These are phyloP conservation scores for Phrynocephalus guinanensis DNA, from an alignment of 2,797 vertebrate genomes.

Conservation along the genomic window DNA sequence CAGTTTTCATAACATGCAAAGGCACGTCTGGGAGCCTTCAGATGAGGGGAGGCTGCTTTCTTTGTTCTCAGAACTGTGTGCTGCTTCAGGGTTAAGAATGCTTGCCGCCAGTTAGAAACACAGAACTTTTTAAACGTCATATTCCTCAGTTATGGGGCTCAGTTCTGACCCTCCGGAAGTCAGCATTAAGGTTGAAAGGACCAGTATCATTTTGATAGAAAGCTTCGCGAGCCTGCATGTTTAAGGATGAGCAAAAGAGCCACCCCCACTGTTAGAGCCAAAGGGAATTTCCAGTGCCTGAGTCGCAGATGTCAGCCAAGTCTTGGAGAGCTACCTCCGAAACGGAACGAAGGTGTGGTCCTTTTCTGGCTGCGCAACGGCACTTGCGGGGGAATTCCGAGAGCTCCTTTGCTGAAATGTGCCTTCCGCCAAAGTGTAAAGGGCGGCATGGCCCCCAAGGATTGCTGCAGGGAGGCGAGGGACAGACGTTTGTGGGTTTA, in stretches of 20 bases:
- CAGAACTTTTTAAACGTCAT: neutral
- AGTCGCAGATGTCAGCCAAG: neutral
- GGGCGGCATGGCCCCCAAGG: neutral
- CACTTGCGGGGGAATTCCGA: neutral
- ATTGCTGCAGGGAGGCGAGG: no score
- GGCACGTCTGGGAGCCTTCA: neutral
- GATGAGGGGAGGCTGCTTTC: neutral
- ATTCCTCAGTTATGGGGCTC: neutral
- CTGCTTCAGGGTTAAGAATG: neutral
- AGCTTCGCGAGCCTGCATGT: accelerated
- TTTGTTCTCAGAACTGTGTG: neutral
- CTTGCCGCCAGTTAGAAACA: neutral
- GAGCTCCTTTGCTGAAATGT: neutral
- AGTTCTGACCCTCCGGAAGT: no score
- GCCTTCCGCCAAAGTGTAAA: neutral
- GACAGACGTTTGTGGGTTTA: neutral
- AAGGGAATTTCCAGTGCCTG: neutral
- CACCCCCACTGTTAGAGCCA: neutral
- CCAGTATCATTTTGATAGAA: neutral
- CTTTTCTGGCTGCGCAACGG: neutral
- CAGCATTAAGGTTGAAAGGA: neutral
- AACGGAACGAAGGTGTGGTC: neutral
- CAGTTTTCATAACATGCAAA: no score
- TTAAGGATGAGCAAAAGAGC: neutral
- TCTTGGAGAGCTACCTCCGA: neutral